Conservation (phyloP, 2,113 vertebrate genomes). For the Uropsilus gracilis region DNA sequence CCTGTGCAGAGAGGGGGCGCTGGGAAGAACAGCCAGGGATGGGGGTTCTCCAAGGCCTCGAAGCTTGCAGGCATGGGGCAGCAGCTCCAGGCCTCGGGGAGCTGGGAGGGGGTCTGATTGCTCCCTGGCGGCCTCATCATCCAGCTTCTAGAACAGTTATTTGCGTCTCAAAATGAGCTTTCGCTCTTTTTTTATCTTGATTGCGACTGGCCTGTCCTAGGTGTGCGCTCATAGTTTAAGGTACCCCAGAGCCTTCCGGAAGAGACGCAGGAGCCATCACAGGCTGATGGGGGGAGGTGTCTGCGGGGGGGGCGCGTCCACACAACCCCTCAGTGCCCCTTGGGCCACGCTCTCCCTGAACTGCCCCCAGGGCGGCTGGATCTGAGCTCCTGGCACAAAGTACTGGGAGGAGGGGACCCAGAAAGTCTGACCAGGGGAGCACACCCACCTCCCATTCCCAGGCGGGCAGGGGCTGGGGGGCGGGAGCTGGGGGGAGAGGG, state of each 20-base stretch:
- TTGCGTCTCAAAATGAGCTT: neutral
- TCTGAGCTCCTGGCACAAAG: no score
- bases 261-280: neutral
- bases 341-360: neutral
- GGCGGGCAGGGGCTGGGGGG: neutral
- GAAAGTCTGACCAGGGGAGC: neutral
- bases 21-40: fast-evolving
- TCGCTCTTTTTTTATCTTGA: neutral
- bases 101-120: neutral
- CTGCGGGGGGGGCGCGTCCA: fast-evolving
- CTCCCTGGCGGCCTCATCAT: neutral
- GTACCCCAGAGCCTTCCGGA: neutral
- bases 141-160: neutral
- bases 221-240: neutral
- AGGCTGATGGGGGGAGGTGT: neutral
- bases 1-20: fast-evolving
- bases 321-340: neutral
- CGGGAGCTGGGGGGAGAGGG: no score
- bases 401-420: neutral
- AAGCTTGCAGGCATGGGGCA: fast-evolving
- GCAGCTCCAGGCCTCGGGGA: neutral
- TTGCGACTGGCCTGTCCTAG: neutral
- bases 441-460: neutral
- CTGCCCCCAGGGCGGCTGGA: fast-evolving
- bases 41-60: neutral